Evolutionary conservation across 2,888 invertebrate species (phyloP), one percentile per base, ranked within the genome.

Genomic region (Fabriciana adippe): DNA sequence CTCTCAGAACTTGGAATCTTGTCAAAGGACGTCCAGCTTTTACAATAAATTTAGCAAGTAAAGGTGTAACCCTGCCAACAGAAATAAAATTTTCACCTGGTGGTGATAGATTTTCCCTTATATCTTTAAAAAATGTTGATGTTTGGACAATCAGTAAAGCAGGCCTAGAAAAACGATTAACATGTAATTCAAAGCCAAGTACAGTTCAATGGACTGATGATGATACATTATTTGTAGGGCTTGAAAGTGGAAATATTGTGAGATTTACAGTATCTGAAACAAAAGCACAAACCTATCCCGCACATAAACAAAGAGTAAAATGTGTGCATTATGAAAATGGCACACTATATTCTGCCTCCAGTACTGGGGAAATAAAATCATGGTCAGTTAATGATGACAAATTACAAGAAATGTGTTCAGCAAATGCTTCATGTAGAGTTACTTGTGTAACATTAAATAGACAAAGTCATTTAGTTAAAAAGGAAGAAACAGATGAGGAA

Each of bases 1-100:
- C 96, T 6, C 86, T 99, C 56, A 93, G 96, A 78, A 98, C 98
- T 3, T 99, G 99, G 99, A 98, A 99, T 92, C 93, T 99, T 71
- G 93, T 99, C 0, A 98, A 97, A 85, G 99, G 98, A 0, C 94
- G 98, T 70, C 95, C 95, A 76, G 98, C 98, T 0, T 99, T 97
- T 84, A 95, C 96, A 1, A 97, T 96, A n/a, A 98, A 98, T 85
- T 90, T 98, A 47, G 94, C 95, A 72, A 95, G 94, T 79, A 96
- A 95, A 88, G 93, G 93, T 70, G 90, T 93, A 59, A 85, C 89
- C 55, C 76, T 88, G 79, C 87, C 91, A 55, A 86, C 90, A 77
- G 94, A 94, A 75, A 83, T 95, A 0, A 87, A 87, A 64, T 99
- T 97, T 96, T 96, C 96, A 60, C 95, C 96, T 5, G 93, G 94